Evolutionary conservation across 1,140 invertebrate genomes (phyloP), one percentile per base, ranked within the genome.

Genomic region (Platorchestia sp.): DNA sequence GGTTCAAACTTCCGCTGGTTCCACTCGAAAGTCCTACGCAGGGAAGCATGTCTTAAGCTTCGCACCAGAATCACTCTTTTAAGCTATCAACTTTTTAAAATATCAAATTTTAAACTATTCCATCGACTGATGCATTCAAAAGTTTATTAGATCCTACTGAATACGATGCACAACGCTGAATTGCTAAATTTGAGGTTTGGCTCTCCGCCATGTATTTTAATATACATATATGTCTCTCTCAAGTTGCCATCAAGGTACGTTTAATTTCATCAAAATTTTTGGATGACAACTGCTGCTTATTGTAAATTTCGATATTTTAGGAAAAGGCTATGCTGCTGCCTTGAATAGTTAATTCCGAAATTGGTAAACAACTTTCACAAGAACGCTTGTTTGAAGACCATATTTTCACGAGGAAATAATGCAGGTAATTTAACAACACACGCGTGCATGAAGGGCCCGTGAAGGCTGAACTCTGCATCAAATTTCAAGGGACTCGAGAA

Each of bases 1-100:
- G 91, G 91, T 93, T 93, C 45, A 93, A 44, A 93, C 45, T 93
- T 45, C 41, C 91, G 91, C 91, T 93, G 91, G 43, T 47, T 19
- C 91, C 91, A 93, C 91, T 93, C 45, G 91, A 47, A 45, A 93
- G 91, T 19, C 91, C 91, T 93, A 93, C 45, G 91, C 47, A 93
- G 91, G 91, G 91, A 89, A 93, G 43, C 40, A 89, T 16, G 10
- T 10, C 59, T 75, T 75, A 75, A 75, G 59, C 59, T 75, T 75
- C 27, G 1, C 10, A 75, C 59, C 59, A 22, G 27, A 22, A 75
- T 27, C 47, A 19, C 59, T 75, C 59, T 1, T n/a, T n/a, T n/a
- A 14, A 19, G 59, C 36, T 75, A n/a, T n/a, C n/a, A n/a, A n/a
- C n/a, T n/a, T n/a, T n/a, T n/a, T n/a, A n/a, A n/a, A 75, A 75